A percentile compares a stretch with the other conserved stretches of the same genome.
These are phyloP conservation scores for Equus przewalskii DNA, from an alignment of 2,113 vertebrate species.

Conservation along the genomic window DNA sequence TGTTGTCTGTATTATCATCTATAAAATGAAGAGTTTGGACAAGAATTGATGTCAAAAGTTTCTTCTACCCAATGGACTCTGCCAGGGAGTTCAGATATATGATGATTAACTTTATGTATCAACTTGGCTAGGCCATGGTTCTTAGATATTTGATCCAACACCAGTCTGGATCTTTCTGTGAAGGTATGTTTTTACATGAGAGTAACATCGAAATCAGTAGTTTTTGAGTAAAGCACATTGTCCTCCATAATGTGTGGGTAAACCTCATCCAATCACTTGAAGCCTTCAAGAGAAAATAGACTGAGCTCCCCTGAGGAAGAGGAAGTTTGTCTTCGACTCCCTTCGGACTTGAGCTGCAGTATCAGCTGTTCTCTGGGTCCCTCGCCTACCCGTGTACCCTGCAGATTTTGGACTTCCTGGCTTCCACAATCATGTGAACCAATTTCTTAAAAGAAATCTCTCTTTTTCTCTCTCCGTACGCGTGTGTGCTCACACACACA, in stretches of 20 bases:
- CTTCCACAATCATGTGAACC: not conserved
- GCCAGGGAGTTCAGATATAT: not conserved
- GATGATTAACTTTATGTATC: not conserved
- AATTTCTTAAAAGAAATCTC: not conserved
- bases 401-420: not conserved
- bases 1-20: not conserved
- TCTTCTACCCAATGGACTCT: not conserved
- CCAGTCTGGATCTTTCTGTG: not conserved
- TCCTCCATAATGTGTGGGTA: not conserved
- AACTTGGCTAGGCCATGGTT: not conserved
- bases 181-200: not conserved
- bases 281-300: not conserved
- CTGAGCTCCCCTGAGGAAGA: not conserved
- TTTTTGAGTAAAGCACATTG: not conserved
- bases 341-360: not conserved
- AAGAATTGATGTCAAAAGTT: not conserved
- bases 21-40: not conserved
- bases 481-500: too few species aligned
- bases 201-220: not conserved
- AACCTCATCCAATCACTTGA: not conserved
- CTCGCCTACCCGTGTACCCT: not conserved
- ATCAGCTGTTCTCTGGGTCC: not conserved
- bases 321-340: not conserved
- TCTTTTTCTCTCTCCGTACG: not conserved
- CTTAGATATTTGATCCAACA: not conserved